Base-by-base conservation (phyloP, 2,797 vertebrate species). In the Pitangus sulphuratus region DNA sequence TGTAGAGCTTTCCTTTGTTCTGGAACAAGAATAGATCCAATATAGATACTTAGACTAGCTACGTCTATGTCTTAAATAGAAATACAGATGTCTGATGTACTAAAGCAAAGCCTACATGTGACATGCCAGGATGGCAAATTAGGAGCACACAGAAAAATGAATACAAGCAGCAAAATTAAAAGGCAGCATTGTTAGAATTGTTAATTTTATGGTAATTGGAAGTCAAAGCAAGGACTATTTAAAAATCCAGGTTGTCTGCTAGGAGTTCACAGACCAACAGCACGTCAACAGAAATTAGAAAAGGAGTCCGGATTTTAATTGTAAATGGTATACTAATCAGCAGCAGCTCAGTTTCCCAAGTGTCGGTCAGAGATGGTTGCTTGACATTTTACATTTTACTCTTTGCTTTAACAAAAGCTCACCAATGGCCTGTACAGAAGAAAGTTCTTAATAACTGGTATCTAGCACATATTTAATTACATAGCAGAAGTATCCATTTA, bases 151-250 rank as follows among this genome's bases (percentile, higher is more conserved):
- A 89, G 81, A 84, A 83, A 97, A 97, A 96, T 66, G 30, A 96
- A 87, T 86, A 89, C 76, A 79, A 96, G 80, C 91, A 90, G 79
- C 65, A 60, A 93, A 97, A 97, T 95, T 96, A 97, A 95, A 98
- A 95, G 85, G 56, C 87, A 96, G 68, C 76, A 80, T 94, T 97
- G 94, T 74, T 90, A 88, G 86, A 95, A 95, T 94, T 94, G 92
- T 96, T 98, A 98, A 97, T 97, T 97, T 76, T 90, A 93, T 95
- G 91, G 72, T 97, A 98, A 97, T 97, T 97, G 88, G 93, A 95
- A 98, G 95, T 94, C 96, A 97, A 97, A 97, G 93, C 90, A 95
- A 94, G 93, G 85, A 90, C 96, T 97, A 58, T 97, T 97, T 95
- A 97, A 97, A 97, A 97, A 97, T 96, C 95, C 93, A 97, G 75